Evolutionary conservation across 2,113 vertebrate species (phyloP).

Genomic region (Ondatra zibethicus): DNA sequence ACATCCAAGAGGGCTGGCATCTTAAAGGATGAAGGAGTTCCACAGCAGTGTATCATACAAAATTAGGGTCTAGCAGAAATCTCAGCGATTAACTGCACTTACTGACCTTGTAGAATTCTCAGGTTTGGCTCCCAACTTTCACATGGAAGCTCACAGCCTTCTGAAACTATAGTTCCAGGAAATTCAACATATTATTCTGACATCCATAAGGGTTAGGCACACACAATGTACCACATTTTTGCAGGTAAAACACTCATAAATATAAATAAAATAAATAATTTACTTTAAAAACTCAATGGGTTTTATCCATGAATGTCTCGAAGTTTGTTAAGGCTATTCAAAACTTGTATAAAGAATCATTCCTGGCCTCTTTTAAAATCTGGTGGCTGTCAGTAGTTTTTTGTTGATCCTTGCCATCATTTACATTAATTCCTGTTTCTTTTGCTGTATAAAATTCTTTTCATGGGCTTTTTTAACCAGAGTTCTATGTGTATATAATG

Average conservation of each 20-base stretch:
- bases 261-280: no score
- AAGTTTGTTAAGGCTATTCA: background rate
- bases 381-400: background rate
- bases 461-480: background rate
- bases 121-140: no score
- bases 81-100: background rate
- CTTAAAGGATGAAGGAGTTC: no score
- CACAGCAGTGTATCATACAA: background rate
- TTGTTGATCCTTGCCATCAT: background rate
- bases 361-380: conserved; percentile 7
- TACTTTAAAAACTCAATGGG: no score
- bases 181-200: background rate
- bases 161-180: background rate
- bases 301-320: background rate
- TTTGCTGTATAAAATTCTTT: background rate
- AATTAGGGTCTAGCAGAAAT: background rate
- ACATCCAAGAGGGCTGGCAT: no score
- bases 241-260: no score
- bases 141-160: no score
- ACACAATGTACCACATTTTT: no score
- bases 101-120: no score
- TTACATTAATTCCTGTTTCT: background rate
- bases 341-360: background rate
- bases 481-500: background rate
- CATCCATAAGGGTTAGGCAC: no score